Conservation (phyloP, 2,113 vertebrate genomes). For the Gasterosteus aculeatus region DNA sequence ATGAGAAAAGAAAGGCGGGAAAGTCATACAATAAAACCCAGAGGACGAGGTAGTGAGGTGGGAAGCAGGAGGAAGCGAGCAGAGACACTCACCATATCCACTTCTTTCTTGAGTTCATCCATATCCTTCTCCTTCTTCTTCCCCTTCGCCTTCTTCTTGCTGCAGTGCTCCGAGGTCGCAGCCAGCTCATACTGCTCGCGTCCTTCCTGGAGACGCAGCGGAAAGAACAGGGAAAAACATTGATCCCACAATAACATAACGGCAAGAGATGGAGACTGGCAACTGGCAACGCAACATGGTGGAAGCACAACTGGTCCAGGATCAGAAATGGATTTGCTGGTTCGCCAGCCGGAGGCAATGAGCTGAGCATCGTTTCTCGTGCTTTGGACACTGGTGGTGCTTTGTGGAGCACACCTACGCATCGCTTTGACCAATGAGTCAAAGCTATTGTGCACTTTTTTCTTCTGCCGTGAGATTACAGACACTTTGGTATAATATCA, state of each 20-base stretch:
- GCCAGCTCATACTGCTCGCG: slow-evolving; percentile 97
- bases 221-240: background rate
- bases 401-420: background rate
- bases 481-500: background rate
- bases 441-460: background rate
- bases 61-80: background rate
- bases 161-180: slow-evolving; percentile 91
- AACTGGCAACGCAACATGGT: background rate
- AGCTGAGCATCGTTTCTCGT: background rate
- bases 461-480: background rate
- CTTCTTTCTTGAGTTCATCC: slow-evolving; percentile 98
- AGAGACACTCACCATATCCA: slow-evolving; percentile 82
- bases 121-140: slow-evolving; percentile 90
- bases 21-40: background rate
- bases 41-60: background rate
- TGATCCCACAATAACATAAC: background rate
- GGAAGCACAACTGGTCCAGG: background rate
- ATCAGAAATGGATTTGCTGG: background rate
- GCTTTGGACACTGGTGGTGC: background rate
- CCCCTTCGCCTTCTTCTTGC: slow-evolving; percentile 85
- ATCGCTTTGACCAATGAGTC: background rate
- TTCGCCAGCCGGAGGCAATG: background rate
- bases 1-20: background rate
- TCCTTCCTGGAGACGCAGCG: slow-evolving; percentile 83
- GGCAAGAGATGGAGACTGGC: background rate